Conservation (phyloP, 2,797 vertebrate species). For the Alcedo atthis region DNA sequence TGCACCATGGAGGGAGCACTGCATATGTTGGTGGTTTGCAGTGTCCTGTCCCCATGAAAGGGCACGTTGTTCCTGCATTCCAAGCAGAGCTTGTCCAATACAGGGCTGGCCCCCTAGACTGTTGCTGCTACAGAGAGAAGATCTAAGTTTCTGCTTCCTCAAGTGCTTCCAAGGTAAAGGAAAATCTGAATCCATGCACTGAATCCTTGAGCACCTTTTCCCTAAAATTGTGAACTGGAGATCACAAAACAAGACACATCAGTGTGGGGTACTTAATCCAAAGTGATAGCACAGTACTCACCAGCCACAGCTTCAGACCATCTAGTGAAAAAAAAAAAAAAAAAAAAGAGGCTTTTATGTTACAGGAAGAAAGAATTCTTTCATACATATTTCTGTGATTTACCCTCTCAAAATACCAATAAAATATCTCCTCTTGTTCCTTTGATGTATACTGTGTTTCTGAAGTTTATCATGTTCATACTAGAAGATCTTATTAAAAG, state of each 20-base stretch:
- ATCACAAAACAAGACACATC: not conserved
- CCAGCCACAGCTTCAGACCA: not conserved
- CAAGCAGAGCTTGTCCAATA: not conserved
- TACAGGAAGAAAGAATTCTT: not conserved
- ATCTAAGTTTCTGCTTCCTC: not conserved
- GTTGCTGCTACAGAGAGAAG: not conserved
- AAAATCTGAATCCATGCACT: not conserved
- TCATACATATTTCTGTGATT: not conserved
- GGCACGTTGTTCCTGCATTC: not conserved
- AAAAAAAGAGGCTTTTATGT: not conserved
- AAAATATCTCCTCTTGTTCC: not conserved
- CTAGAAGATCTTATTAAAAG: not conserved
- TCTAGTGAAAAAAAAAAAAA: no score
- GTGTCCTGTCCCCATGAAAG: not conserved
- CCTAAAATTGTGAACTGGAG: not conserved
- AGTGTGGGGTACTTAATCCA: not conserved
- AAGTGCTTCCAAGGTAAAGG: not conserved
- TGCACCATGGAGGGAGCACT: not conserved
- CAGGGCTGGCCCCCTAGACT: not conserved
- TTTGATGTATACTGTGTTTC: not conserved
- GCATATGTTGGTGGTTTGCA: not conserved
- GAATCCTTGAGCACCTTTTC: not conserved
- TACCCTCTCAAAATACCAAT: not conserved
- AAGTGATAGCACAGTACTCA: not conserved
- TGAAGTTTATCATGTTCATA: not conserved